phyloP scores from a whole-genome alignment of 2,113 vertebrate species.

The Percina caprodes region DNA sequence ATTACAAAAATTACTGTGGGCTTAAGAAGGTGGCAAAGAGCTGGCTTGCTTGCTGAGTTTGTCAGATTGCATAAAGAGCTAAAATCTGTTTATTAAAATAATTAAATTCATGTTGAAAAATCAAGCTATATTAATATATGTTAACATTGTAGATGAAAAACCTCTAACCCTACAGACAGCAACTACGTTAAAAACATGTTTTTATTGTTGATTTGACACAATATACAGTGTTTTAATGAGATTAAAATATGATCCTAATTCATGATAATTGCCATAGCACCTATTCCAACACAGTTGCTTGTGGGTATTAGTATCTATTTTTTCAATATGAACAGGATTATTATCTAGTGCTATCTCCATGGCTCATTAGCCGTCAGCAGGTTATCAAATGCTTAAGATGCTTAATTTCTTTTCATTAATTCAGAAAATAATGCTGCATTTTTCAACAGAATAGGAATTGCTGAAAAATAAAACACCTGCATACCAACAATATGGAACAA shows the following conservation, averaged over 20 bases:
- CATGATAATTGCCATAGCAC: conserved; percentile 50
- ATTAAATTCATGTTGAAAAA: conserved; percentile 49
- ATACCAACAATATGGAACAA: conserved; percentile 11
- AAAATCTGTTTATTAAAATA: conserved; percentile 46
- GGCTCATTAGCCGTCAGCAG: conserved; percentile 74
- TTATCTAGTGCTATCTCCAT: conserved; percentile 63
- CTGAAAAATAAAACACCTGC: conserved; percentile 41
- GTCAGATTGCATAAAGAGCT: conserved; percentile 46
- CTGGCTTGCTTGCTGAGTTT: conserved; percentile 30
- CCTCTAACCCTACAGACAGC: background rate
- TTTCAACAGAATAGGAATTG: conserved; percentile 52
- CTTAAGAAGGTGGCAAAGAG: conserved; percentile 48
- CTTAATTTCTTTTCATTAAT: conserved; percentile 62
- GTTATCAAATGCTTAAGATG: conserved; percentile 61
- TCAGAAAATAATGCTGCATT: conserved; percentile 49
- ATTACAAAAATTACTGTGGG: conserved; percentile 65
- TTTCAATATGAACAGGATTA: conserved; percentile 52
- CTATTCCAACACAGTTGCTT: conserved; percentile 44
- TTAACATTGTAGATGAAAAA: background rate
- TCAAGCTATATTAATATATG: background rate
- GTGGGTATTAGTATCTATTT: conserved; percentile 57
- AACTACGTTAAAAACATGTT: conserved; percentile 22
- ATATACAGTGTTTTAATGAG: conserved; percentile 50
- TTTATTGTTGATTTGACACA: conserved; percentile 39
- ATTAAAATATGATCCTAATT: conserved; percentile 60